Percentiles rank a stretch among this genome's conserved stretches.
Conservation (phyloP, 2,113 vertebrate species). For the Sorex araneus region DNA sequence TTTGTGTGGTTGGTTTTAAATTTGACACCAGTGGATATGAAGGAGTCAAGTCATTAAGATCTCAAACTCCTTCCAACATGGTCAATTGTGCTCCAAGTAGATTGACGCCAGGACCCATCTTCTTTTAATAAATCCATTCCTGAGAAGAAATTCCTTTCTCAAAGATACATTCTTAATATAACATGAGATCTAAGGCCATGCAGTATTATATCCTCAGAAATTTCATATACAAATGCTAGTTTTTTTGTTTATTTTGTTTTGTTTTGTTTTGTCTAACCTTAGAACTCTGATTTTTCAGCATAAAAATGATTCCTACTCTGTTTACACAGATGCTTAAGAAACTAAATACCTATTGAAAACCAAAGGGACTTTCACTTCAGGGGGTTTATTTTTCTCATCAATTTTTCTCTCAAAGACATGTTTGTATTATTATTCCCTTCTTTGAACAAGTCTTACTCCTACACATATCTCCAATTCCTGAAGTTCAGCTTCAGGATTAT, state of each 20-base stretch:
- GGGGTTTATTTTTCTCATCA: neutral
- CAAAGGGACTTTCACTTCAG: neutral
- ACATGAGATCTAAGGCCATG: neutral
- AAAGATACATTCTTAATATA: constrained; percentile 17
- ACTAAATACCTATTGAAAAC: neutral
- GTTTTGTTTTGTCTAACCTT: constrained; percentile 31
- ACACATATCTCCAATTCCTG: neutral
- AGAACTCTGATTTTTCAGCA: constrained; percentile 36
- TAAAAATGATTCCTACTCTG: neutral
- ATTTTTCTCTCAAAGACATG: neutral
- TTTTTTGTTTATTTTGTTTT: neutral
- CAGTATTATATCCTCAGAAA: constrained; percentile 13
- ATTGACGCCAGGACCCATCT: constrained; percentile 52
- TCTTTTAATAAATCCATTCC: constrained; percentile 56
- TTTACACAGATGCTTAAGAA: neutral
- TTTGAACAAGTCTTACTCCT: neutral
- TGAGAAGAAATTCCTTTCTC: constrained; percentile 51
- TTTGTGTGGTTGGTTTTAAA: constrained; percentile 81
- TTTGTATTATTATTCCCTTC: neutral
- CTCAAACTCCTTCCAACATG: constrained; percentile 70
- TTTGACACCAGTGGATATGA: constrained; percentile 72
- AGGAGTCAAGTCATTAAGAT: constrained; percentile 74
- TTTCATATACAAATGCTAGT: constrained; percentile 2
- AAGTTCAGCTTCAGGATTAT: neutral
- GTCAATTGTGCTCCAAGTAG: constrained; percentile 46